Evolutionary conservation across 2,888 invertebrate genomes (phyloP), one percentile per base, ranked within the genome.

Genomic region (Pyrrhopygopsis socrates): DNA sequence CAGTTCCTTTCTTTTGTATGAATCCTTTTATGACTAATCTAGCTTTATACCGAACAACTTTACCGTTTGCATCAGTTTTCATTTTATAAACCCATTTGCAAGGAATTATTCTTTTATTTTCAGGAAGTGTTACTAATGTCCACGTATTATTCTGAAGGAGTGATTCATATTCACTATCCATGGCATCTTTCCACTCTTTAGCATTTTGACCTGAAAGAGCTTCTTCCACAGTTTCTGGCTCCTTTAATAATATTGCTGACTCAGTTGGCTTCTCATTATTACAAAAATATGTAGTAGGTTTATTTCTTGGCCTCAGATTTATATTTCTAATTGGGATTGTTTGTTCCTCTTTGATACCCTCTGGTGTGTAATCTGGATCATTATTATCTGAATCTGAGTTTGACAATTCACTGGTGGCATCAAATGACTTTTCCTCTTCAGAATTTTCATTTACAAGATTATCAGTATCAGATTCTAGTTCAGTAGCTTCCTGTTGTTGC

Each of bases 21-120:
- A 78, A 93, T 0, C 93, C 91, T 85, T 92, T 93, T 18, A 92
- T 89, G 0, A 92, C 91, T 1, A 93, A 70, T 70, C 92, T 85
- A 1, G 92, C 92, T 54, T 91, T 92, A 24, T 81, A 90, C 13
- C 82, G 70, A 2, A 71, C 24, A 13, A 91, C 74, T 13, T 86
- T 60, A 18, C 88, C 91, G 29, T 77, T 63, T 24, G 76, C 70
- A 73, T 63, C 30, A 30, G 29, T 63, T 30, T 63, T 63, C 18
- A 18, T 30, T 63, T 63, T 63, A 63, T 20, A 63, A 0, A 63
- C 63, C 30, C 63, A 63, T 63, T 63, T 63, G 18, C 63, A 63
- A 8, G 63, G 63, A 4, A 63, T 18, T 2, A 88, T 82, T 13
- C 41, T 76, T 45, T 76, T 63, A 6, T 41, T 41, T 1, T n/a